Conservation (phyloP, 2,797 vertebrate species). For the Psittacula echo region DNA sequence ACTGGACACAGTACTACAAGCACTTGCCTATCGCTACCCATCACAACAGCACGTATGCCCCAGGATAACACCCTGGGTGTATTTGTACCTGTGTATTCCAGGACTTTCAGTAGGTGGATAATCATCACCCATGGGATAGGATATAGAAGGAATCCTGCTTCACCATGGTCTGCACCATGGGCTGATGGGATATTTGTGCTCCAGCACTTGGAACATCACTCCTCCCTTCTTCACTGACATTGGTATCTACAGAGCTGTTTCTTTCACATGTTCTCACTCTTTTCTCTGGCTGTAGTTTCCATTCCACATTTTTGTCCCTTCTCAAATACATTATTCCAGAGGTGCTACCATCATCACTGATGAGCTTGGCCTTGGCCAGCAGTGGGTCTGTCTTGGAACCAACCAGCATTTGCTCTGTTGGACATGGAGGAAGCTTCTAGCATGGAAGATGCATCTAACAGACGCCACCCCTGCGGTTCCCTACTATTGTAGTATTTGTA, state of each 20-base stretch:
- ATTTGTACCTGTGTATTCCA: not conserved
- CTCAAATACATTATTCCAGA: not conserved
- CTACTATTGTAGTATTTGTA: not conserved
- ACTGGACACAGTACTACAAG: not conserved
- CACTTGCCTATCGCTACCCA: not conserved
- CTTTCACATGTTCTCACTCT: not conserved
- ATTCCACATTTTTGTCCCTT: not conserved
- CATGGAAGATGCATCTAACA: not conserved
- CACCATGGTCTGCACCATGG: not conserved
- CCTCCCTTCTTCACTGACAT: not conserved
- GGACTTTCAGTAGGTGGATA: not conserved
- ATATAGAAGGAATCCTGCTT: not conserved
- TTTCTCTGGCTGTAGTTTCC: not conserved
- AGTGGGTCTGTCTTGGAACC: not conserved
- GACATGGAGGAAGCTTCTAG: not conserved
- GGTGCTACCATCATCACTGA: not conserved
- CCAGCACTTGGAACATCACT: not conserved
- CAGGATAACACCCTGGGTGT: accelerated
- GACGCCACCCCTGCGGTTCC: not conserved
- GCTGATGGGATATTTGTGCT: not conserved
- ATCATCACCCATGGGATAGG: not conserved
- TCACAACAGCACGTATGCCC: accelerated
- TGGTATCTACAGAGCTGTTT: not conserved
- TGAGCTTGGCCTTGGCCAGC: not conserved
- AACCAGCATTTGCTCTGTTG: not conserved